A percentile compares a stretch with the other conserved stretches of the same genome.
Conservation (phyloP, 2,113 vertebrate species). For the Microtus richardsoni region DNA sequence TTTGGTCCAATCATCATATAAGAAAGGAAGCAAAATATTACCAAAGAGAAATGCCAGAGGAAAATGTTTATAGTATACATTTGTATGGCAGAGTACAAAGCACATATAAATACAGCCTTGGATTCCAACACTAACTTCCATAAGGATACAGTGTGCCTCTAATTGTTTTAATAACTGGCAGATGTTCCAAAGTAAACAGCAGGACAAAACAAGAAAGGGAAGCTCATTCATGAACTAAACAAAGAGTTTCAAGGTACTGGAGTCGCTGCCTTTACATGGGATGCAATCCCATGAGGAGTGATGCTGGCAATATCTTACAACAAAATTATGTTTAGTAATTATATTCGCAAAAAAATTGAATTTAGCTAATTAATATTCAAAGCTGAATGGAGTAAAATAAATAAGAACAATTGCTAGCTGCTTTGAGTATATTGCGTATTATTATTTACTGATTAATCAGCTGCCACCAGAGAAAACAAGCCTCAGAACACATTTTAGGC, state of each 20-base stretch:
- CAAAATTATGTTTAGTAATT: not conserved
- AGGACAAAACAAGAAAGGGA: not conserved
- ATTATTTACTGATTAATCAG: not conserved
- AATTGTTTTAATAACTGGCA: not conserved
- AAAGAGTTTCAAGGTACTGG: not conserved
- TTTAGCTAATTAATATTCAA: slow-evolving; percentile 29
- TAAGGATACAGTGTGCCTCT: not conserved
- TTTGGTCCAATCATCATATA: not conserved
- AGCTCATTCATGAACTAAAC: not conserved
- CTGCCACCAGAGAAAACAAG: not conserved
- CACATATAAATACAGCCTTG: not conserved
- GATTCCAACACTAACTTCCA: not conserved
- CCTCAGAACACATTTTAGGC: not conserved
- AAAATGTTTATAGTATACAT: not conserved
- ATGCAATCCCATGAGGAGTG: not conserved
- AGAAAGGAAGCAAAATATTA: not conserved
- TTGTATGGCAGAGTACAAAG: not conserved
- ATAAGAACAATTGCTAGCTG: not conserved
- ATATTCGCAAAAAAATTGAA: not conserved
- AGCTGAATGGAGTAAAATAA: not conserved
- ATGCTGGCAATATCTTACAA: not conserved
- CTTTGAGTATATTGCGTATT: not conserved
- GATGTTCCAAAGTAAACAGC: slow-evolving; percentile 19
- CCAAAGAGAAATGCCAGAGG: not conserved
- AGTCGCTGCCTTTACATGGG: not conserved